Percentiles rank a stretch among this genome's conserved stretches.
Evolutionary conservation across 2,797 vertebrate species (phyloP).

Genomic region (Falco biarmicus): DNA sequence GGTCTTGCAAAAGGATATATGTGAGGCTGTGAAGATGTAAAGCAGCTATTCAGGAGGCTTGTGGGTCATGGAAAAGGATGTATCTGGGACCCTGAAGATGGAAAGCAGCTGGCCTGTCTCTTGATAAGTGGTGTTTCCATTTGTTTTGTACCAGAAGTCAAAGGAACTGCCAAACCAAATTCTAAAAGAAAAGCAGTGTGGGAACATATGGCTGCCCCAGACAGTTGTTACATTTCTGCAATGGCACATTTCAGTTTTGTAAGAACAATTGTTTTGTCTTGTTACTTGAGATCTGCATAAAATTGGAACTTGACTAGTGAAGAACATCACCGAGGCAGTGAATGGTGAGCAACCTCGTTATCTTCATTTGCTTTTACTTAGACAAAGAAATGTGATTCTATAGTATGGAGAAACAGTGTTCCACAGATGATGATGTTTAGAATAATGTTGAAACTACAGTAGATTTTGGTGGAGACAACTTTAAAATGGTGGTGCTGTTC

Average conservation of each 20-base stretch:
- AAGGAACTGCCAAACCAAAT: neutral
- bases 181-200: neutral
- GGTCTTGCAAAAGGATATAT: neutral
- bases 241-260: neutral
- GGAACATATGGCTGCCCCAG: neutral
- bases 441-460: neutral
- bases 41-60: neutral
- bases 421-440: neutral
- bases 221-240: neutral
- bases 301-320: neutral
- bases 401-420: neutral
- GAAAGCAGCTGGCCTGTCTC: neutral
- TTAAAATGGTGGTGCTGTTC: neutral
- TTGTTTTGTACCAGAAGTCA: neutral
- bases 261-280: neutral
- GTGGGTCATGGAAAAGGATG: too few relatives aligned
- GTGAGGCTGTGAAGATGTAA: neutral
- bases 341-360: neutral
- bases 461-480: neutral
- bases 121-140: neutral
- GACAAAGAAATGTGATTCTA: neutral
- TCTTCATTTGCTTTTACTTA: neutral
- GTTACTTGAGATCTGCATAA: neutral
- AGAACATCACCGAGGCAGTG: neutral
- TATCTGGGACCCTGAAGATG: neutral